Percentiles rank a stretch among this genome's conserved stretches.
phyloP scores from a whole-genome alignment of 2,797 vertebrate species.

The Sciurus vulgaris region DNA sequence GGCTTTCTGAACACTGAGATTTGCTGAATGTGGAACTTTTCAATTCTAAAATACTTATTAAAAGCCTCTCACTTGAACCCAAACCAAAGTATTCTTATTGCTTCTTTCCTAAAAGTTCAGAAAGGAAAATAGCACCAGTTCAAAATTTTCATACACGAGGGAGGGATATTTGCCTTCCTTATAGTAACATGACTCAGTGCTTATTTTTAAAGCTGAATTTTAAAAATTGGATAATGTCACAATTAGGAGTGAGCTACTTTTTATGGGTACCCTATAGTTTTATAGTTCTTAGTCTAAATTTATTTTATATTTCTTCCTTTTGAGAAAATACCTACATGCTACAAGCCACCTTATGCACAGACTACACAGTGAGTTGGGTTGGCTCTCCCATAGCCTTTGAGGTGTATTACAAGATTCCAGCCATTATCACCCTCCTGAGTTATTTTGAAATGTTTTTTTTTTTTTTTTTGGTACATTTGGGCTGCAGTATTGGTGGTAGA shows the following conservation, averaged over 20 bases:
- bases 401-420: slow-evolving; percentile 68
- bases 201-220: slow-evolving; percentile 80
- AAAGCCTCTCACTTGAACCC: slow-evolving; percentile 62
- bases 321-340: slow-evolving; percentile 14
- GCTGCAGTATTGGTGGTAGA: slow-evolving; percentile 87
- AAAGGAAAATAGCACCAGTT: neutral
- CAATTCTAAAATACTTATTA: neutral
- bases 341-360: slow-evolving; percentile 33
- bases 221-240: slow-evolving; percentile 48
- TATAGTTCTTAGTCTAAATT: slow-evolving; percentile 66
- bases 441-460: slow-evolving; percentile 79
- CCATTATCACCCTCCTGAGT: slow-evolving; percentile 70
- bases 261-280: slow-evolving; percentile 69
- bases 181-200: slow-evolving; percentile 33
- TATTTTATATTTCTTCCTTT: slow-evolving; percentile 68
- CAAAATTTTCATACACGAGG: neutral
- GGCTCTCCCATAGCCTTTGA: slow-evolving; percentile 53
- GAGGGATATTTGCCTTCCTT: slow-evolving; percentile 53
- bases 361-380: neutral
- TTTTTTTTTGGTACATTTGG: slow-evolving; percentile 85
- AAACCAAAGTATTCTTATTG: slow-evolving; percentile 57
- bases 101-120: slow-evolving; percentile 73
- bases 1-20: slow-evolving; percentile 17
- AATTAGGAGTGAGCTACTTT: slow-evolving; percentile 70
- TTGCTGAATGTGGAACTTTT: neutral